phyloP scores from a whole-genome alignment of 2,797 vertebrate species.

The Scolopax bukidnonensis region DNA sequence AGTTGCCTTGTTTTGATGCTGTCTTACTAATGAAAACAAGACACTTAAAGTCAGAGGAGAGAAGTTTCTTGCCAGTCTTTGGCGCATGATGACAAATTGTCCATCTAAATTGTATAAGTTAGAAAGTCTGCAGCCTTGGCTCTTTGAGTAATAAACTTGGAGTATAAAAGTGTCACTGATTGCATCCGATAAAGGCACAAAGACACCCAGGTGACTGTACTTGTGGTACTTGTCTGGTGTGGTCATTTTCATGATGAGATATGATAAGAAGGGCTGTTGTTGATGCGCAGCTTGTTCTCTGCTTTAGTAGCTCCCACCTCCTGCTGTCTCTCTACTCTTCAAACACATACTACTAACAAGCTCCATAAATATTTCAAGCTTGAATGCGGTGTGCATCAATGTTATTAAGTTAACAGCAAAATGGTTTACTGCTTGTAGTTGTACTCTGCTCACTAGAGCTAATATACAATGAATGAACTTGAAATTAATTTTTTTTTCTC shows the following conservation, averaged over 20 bases:
- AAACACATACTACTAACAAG: not conserved
- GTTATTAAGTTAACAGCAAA: not conserved
- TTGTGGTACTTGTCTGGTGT: not conserved
- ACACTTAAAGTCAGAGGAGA: not conserved
- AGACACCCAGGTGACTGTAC: not conserved
- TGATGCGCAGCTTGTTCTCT: slow-evolving; percentile 5
- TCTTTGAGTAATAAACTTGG: not conserved
- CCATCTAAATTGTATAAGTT: not conserved
- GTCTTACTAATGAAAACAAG: not conserved
- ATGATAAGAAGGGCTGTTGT: not conserved
- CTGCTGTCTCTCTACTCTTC: not conserved
- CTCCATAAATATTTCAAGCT: slow-evolving; percentile 38
- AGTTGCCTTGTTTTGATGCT: not conserved
- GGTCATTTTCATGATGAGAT: not conserved
- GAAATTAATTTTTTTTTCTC: not conserved
- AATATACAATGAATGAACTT: not conserved
- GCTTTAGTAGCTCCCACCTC: not conserved
- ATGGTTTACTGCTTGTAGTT: not conserved
- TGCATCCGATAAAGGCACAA: not conserved
- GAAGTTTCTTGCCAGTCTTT: not conserved
- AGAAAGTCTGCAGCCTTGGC: not conserved
- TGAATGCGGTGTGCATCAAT: not conserved
- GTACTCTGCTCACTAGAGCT: not conserved
- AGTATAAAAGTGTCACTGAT: not conserved
- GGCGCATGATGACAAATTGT: not conserved